Evolutionary conservation across 2,797 vertebrate genomes (phyloP).

Genomic region (Cuniculus paca): DNA sequence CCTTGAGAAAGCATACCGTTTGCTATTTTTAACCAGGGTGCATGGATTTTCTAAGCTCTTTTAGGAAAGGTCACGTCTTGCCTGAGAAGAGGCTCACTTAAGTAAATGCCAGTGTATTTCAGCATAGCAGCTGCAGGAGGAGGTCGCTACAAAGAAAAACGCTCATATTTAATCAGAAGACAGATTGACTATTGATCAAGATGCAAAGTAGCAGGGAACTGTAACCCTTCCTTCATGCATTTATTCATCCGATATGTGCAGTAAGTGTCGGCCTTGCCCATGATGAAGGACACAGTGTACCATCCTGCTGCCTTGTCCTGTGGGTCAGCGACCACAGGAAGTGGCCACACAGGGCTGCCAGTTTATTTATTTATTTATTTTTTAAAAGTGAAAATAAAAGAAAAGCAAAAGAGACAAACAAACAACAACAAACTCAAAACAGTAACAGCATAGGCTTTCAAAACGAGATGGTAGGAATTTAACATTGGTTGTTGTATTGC

Average conservation of each 20-base stretch:
- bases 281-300: not conserved
- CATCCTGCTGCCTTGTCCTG: not conserved
- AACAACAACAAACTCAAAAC: too few relatives aligned
- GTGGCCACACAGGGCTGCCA: not conserved
- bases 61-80: conserved; percentile 65
- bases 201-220: not conserved
- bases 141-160: not conserved
- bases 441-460: too few relatives aligned
- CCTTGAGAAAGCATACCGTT: not conserved
- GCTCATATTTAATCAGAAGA: not conserved
- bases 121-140: not conserved
- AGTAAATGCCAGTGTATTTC: conserved; percentile 65
- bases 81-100: not conserved
- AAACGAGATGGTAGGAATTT: too few relatives aligned
- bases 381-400: too few relatives aligned
- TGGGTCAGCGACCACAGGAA: not conserved
- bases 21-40: conserved; percentile 47
- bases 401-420: too few relatives aligned
- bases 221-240: not conserved
- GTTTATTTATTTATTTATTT: not conserved
- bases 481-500: too few relatives aligned
- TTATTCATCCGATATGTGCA: not conserved
- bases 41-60: not conserved
- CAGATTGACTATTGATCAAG: not conserved
- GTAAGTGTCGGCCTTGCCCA: not conserved